Evolutionary conservation across 64 coral and sea anemone genomes (phyloP).

Genomic region (Montipora efflorescens): DNA sequence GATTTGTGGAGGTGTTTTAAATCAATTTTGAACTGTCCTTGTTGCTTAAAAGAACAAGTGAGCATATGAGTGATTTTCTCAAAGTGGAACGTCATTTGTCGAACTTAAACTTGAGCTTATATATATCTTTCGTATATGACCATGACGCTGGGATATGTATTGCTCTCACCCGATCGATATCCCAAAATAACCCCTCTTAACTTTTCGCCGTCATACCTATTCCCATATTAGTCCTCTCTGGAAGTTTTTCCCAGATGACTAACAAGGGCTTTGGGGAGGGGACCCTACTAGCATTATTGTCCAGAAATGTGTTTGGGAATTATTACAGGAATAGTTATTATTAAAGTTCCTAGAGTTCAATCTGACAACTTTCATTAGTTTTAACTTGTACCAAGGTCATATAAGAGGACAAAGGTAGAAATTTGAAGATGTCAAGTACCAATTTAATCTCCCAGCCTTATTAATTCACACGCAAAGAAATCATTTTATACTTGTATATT

Average conservation of each 20-base stretch:
- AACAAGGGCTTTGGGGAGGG: too few relatives aligned
- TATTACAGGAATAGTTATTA: too few relatives aligned
- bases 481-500: neutral
- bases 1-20: neutral
- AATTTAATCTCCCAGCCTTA: neutral
- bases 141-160: constrained; percentile 14
- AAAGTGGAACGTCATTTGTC: neutral
- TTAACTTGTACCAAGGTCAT: too few relatives aligned
- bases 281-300: too few relatives aligned
- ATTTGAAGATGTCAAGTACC: too few relatives aligned
- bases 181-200: neutral
- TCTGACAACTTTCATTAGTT: too few relatives aligned
- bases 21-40: neutral
- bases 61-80: too few relatives aligned
- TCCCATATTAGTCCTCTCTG: neutral
- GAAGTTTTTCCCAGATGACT: neutral
- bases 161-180: neutral
- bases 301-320: too few relatives aligned
- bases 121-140: neutral
- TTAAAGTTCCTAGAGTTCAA: too few relatives aligned
- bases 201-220: neutral
- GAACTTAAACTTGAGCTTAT: neutral
- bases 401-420: too few relatives aligned
- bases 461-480: neutral
- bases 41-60: neutral